Base-by-base conservation (phyloP, 2,113 vertebrate genomes). In the Jacana jacana region DNA sequence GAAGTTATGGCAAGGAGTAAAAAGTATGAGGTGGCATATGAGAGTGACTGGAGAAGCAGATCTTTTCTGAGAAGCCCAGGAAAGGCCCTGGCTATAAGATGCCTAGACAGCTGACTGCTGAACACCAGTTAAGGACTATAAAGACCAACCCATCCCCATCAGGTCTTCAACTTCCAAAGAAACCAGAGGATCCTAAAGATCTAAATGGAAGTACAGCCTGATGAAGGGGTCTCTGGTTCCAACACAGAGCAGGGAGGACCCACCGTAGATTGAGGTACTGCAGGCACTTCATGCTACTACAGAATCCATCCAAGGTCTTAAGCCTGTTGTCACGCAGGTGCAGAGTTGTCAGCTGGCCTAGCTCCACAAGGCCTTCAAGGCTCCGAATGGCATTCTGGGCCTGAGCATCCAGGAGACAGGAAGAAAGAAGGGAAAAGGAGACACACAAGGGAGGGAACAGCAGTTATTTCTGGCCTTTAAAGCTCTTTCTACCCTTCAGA, bases 251-350 rank as follows among this genome's bases (percentile, higher is more conserved):
- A 49, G 57, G 66, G 14, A 87, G 55, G 42, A 97, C 93, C 8
- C 88, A 98, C 98, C 98, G 96, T 78, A 98, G 40, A 75, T 99
- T 99, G 69, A 99, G 98, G 96, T 99, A 99, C 84, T 99, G 98
- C 61, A 99, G 97, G 65, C 98, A 97, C 79, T 98, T 99, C 99
- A 99, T 98, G 60, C 92, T 97, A 13, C 91, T 55, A 30, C 94
- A 98, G 89, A 99, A 98, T 80, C 99, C 99, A 25, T 98, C 96
- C 91, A 99, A 93, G 54, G 80, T 97, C 72, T 98, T 96, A 6
- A 99, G 96, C 83, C 98, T 97, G 97, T 99, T 99, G 96, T 99
- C 98, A 95, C 99, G 98, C 58, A 99, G 98, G 84, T 99, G 99
- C 92, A 99, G 97, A 18, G 95, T 98, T 33, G 97, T 98, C 77